Conservation (phyloP, 2,797 vertebrate species). For the Molossus molossus region DNA sequence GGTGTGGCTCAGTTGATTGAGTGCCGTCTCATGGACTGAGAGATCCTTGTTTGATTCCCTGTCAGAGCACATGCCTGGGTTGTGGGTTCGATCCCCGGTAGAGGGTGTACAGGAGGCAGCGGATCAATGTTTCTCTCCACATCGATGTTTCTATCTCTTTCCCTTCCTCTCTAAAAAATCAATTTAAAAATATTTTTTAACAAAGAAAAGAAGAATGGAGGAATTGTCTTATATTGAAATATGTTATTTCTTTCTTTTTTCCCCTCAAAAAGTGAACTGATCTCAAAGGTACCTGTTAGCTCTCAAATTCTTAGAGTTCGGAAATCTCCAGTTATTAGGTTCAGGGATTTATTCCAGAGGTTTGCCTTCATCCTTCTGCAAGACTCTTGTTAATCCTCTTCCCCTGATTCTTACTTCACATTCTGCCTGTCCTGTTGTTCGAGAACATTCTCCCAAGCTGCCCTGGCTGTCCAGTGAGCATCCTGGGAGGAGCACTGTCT, state of each 20-base stretch:
- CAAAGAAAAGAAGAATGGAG: no score
- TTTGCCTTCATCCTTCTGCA: neutral
- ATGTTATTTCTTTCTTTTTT: neutral
- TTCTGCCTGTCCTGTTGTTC: neutral
- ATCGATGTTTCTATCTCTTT: no score
- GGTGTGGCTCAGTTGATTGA: no score
- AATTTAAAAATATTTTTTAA: no score
- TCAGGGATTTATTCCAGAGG: neutral
- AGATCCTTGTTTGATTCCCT: no score
- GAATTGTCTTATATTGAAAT: neutral
- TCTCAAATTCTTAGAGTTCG: conserved; percentile 1
- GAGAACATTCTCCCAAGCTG: neutral
- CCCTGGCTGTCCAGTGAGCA: neutral
- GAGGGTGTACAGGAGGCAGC: no score
- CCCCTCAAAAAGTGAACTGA: neutral
- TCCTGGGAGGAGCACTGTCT: neutral
- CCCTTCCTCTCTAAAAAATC: no score
- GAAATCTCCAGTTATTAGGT: neutral
- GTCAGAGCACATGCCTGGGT: no score
- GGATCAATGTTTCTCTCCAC: no score
- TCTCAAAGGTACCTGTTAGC: neutral
- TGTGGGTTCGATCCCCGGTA: no score
- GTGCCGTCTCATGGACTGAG: no score
- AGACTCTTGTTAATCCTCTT: neutral
- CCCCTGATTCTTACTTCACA: no score